A percentile compares a stretch with the other conserved stretches of the same genome.
phyloP scores from a whole-genome alignment of 1,140 invertebrate genomes.

The Wiebesia pumilae region DNA sequence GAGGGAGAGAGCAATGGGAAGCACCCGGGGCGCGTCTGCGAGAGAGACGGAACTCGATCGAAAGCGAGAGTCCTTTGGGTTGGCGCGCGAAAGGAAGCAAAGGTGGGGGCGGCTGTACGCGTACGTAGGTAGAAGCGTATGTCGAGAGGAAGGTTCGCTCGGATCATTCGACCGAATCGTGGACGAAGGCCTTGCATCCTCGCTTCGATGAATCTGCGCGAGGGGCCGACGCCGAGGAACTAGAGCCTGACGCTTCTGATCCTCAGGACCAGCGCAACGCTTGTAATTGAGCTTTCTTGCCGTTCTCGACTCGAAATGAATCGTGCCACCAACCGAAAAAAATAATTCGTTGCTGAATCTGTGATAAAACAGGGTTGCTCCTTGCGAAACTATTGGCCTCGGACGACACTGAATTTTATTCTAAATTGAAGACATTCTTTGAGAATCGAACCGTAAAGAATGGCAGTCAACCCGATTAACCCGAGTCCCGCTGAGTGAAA shows the following conservation, averaged over 20 bases:
- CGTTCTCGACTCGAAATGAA: background rate
- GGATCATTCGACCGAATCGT: slow-evolving; percentile 1
- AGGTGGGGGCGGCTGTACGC: background rate
- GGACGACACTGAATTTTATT: background rate
- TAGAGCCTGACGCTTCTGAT: too few species aligned
- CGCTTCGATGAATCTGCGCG: background rate
- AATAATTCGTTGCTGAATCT: background rate
- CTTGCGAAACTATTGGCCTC: background rate
- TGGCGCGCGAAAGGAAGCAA: background rate
- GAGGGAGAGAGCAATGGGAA: slow-evolving; percentile 64
- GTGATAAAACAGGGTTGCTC: background rate
- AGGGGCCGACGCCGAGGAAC: background rate
- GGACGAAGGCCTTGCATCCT: background rate
- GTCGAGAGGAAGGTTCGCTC: background rate
- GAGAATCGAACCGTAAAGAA: background rate
- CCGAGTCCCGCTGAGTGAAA: background rate
- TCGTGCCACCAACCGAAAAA: background rate
- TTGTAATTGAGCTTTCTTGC: background rate
- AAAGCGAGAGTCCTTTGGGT: slow-evolving; percentile 40
- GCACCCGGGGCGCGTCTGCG: slow-evolving; percentile 62
- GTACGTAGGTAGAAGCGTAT: background rate
- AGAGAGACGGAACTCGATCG: slow-evolving; percentile 27
- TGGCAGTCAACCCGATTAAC: background rate
- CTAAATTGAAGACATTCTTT: background rate
- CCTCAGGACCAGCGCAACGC: background rate